Evolutionary conservation across 2,888 invertebrate genomes (phyloP), one percentile per base, ranked within the genome.

Genomic region (Theretra japonica): DNA sequence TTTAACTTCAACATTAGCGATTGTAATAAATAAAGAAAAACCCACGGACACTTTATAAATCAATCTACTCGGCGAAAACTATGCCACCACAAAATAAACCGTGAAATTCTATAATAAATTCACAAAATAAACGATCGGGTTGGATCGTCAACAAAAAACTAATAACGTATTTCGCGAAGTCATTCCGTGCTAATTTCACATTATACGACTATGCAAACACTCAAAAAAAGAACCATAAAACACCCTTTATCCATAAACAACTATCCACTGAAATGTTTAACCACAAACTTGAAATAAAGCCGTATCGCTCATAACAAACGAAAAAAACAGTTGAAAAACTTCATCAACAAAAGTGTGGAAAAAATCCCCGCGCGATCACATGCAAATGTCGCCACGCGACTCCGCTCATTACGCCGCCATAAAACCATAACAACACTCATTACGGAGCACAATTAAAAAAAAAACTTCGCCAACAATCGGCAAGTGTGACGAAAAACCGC

Each of bases 401-500:
- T 89, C 77, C 83, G 86, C 93, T 93, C 93, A 94, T 94, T 93
- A 94, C 90, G 77, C 83, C 77, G 80, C 89, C 86, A 93, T 93
- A 88, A 92, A 93, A 92, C 90, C 93, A 92, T 93, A 93, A 94
- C 93, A 93, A 90, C 91, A 89, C 83, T 93, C 86, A 94, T 94
- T 93, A 94, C 87, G 81, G 23, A 86, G 86, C 83, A 86, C 92
- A 94, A 93, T 93, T 93, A 93, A 91, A 94, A 93, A 28, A 92
- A 94, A 94, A 93, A 90, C 86, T 86, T 85, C 84, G 86, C 86
- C 86, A 89, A 86, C 88, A 88, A 80, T 86, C 84, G 81, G 91
- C 89, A 86, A 92, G 92, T 93, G 94, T 93, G 93, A 93, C 92
- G 90, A 92, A 93, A 72, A 93, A 92, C 93, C 92, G 93, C 94